Evolutionary conservation across 2,113 vertebrate species (phyloP), one percentile per base, ranked within the genome.

Genomic region (Arothron firmamentum): DNA sequence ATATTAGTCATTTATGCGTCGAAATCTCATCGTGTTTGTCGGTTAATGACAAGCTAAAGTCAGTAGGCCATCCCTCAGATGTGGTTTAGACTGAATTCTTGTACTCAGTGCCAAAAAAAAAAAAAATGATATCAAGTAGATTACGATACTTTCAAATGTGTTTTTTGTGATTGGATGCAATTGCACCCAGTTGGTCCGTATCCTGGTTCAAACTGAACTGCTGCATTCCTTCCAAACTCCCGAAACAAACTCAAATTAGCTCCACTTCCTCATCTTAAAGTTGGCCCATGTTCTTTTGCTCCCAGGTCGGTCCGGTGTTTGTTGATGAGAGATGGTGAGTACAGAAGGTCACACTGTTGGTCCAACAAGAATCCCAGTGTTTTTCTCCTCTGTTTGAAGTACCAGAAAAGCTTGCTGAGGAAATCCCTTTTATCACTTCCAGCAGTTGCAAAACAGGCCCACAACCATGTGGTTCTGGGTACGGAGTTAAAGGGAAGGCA

Each of bases 241-340:
- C 59, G 66, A 80, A 79, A 76, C 79, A 75, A 75, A 82, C 75
- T 79, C 78, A 81, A 89, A 90, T 89, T 88, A 67, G 62, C 88
- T 89, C 86, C 72, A 58, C 87, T 89, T 90, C 89, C 87, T 90
- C 67, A 74, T 81, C 56, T 60, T 81, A 83, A 77, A 94, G 93
- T 92, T 93, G 89, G 91, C 61, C 63, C 20, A 0, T 10, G 52
- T 50, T 50, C 56, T 28, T 28, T 45, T 54, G 38, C 7, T 65
- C 43, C 25, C 34, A 31, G 50, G 52, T 34, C 50, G 48, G 77
- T 52, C 71, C 51, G 67, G 64, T 63, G 74, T 67, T 77, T 79
- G 75, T 85, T 86, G 79, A 66, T 79, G 60, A 8, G 56, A 79
- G 70, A 59, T 31, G 18, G 62, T 49, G 54, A 74, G 67, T 62